Percentiles rank a stretch among this genome's conserved stretches.
phyloP scores from a whole-genome alignment of 2,113 vertebrate species.

The Pterocles orientalis region DNA sequence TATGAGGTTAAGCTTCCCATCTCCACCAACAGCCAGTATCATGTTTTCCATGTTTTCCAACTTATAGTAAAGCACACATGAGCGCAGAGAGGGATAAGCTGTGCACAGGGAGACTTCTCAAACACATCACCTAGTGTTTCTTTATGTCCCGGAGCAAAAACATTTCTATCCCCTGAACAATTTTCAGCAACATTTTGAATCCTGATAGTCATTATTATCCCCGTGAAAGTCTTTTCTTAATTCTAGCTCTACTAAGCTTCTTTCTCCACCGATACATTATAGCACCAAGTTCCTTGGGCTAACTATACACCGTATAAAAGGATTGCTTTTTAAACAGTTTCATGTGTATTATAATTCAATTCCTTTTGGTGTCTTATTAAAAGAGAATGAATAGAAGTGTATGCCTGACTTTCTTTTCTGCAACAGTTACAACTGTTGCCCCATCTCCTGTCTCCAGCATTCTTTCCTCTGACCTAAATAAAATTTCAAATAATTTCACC shows the following conservation, averaged over 20 bases:
- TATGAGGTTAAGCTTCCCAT: background rate
- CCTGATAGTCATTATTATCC: background rate
- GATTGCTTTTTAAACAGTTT: background rate
- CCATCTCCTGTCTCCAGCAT: background rate
- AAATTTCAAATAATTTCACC: background rate
- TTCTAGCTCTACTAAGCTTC: background rate
- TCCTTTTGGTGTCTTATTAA: background rate
- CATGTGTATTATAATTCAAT: background rate
- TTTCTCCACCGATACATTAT: background rate
- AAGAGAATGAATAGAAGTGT: background rate
- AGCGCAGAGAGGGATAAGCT: background rate
- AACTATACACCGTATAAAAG: background rate
- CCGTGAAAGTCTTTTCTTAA: background rate
- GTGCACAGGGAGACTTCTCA: background rate
- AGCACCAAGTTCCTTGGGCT: background rate
- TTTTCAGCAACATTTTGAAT: background rate
- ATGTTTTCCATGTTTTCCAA: background rate
- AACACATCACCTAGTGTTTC: background rate
- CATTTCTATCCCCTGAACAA: background rate
- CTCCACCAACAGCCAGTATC: background rate
- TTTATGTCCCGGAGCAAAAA: background rate
- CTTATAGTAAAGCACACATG: background rate
- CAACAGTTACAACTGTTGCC: background rate
- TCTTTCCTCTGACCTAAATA: background rate
- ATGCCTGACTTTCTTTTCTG: background rate